These are phyloP conservation scores for Scaptodrosophila lebanonensis DNA, from an alignment of 1,140 invertebrate genomes.

Conservation along the genomic window DNA sequence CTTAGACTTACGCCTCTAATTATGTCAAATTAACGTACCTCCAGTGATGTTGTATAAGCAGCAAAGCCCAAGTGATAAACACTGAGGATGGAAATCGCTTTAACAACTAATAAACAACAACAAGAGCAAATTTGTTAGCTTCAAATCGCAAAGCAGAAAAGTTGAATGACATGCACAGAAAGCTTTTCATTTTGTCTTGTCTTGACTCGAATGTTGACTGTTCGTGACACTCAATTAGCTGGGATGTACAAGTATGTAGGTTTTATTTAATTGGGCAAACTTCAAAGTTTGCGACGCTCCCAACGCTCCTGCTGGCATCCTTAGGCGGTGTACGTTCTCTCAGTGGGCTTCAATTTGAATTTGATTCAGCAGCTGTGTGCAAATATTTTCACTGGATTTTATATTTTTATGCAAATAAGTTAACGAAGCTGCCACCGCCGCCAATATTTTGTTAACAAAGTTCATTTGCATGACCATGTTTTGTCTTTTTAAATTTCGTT, in stretches of 20 bases:
- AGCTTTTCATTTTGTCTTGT: too few relatives aligned
- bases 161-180: slow-evolving; percentile 55
- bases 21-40: slow-evolving; percentile 68
- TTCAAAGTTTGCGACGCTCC: too few relatives aligned
- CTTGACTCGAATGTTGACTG: slow-evolving; percentile 10
- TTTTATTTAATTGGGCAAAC: slow-evolving; percentile 36
- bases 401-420: slow-evolving; percentile 43
- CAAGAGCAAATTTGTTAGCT: slow-evolving; percentile 25
- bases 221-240: slow-evolving; percentile 35
- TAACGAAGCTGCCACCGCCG: slow-evolving; percentile 10
- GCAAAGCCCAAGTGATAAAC: neutral
- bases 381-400: slow-evolving; percentile 8
- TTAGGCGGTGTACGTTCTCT: slow-evolving; percentile 28
- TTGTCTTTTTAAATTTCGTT: slow-evolving; percentile 1
- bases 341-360: neutral
- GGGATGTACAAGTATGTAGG: too few relatives aligned
- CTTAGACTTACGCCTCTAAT: slow-evolving; percentile 44
- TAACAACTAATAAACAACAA: slow-evolving; percentile 17
- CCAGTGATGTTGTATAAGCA: slow-evolving; percentile 52
- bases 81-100: neutral
- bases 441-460: slow-evolving; percentile 29
- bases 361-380: slow-evolving; percentile 4
- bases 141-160: slow-evolving; percentile 3
- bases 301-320: too few relatives aligned
- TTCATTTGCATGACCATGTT: slow-evolving; percentile 27